Percentiles rank a stretch among this genome's conserved stretches.
phyloP scores from a whole-genome alignment of 2,888 invertebrate genomes.

The Drepana falcataria region DNA sequence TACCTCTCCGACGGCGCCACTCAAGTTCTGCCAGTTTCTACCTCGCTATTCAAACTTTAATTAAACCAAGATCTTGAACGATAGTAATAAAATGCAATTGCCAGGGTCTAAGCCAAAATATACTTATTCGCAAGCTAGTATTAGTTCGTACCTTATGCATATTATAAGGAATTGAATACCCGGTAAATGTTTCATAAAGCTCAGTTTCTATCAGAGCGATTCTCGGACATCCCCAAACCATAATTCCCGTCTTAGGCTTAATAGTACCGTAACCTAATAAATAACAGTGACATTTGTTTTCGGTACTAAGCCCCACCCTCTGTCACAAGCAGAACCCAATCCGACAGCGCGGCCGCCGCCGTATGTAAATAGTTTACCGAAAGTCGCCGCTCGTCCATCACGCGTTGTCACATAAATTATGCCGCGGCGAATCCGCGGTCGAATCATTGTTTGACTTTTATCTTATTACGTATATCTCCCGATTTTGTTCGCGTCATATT shows the following conservation, averaged over 20 bases:
- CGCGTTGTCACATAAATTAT: conserved; percentile 79
- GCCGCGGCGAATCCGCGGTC: conserved; percentile 79
- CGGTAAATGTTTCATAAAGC: conserved; percentile 14
- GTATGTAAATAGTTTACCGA: conserved; percentile 79
- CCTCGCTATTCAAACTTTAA: neutral
- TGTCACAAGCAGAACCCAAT: conserved; percentile 75
- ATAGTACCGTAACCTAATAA: conserved; percentile 73
- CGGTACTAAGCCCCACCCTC: conserved; percentile 77
- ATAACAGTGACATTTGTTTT: conserved; percentile 79
- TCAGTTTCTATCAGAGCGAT: conserved; percentile 18
- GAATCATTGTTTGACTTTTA: conserved; percentile 80
- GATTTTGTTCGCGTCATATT: conserved; percentile 79
- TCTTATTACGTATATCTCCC: conserved; percentile 79
- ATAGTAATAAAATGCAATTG: too few relatives aligned
- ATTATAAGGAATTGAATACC: too few relatives aligned
- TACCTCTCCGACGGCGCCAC: conserved; percentile 8
- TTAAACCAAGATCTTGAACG: neutral
- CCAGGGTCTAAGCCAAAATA: too few relatives aligned
- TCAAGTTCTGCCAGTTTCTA: conserved; percentile 18
- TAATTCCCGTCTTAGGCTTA: conserved; percentile 69
- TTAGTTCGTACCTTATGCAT: too few relatives aligned
- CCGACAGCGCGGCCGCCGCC: conserved; percentile 71
- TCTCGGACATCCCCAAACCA: conserved; percentile 33
- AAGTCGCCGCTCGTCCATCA: conserved; percentile 79
- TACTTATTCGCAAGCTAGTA: too few relatives aligned